Evolutionary conservation across 2,888 invertebrate species (phyloP).

Genomic region (Pyrrhosoma nymphula): DNA sequence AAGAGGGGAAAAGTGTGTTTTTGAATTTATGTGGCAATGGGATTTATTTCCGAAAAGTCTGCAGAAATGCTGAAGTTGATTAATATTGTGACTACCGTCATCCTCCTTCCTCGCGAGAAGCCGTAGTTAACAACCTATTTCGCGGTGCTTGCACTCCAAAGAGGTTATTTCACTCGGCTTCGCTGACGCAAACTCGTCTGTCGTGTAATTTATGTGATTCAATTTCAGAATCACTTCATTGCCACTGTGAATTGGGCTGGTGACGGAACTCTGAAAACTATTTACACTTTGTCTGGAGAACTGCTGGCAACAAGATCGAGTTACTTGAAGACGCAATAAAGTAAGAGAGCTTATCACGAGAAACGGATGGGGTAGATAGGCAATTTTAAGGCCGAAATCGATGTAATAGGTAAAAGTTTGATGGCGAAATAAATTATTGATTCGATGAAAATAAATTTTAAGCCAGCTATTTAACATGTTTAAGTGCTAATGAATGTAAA

Average conservation of each 20-base stretch:
- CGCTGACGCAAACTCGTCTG: not conserved
- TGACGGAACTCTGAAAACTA: not conserved
- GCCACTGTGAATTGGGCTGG: not conserved
- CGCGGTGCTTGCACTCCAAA: not conserved
- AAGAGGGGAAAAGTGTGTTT: not conserved
- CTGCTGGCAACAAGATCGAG: not conserved
- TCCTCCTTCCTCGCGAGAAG: not conserved
- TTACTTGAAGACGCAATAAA: not conserved
- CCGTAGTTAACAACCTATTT: not conserved
- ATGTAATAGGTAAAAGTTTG: too few relatives aligned
- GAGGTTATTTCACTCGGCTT: not conserved
- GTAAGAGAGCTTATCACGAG: not conserved
- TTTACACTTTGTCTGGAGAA: not conserved
- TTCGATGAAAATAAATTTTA: too few relatives aligned
- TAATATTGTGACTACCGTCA: not conserved
- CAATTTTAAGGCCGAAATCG: too few relatives aligned
- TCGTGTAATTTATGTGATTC: not conserved
- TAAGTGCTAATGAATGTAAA: too few relatives aligned
- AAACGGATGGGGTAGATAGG: too few relatives aligned
- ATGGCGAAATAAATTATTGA: too few relatives aligned
- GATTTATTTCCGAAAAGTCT: not conserved
- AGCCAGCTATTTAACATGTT: too few relatives aligned
- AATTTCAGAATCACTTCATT: not conserved
- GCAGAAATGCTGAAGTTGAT: not conserved
- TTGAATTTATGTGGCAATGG: not conserved